These are phyloP conservation scores for Venturia canescens DNA, from an alignment of 1,140 invertebrate species.

Conservation along the genomic window DNA sequence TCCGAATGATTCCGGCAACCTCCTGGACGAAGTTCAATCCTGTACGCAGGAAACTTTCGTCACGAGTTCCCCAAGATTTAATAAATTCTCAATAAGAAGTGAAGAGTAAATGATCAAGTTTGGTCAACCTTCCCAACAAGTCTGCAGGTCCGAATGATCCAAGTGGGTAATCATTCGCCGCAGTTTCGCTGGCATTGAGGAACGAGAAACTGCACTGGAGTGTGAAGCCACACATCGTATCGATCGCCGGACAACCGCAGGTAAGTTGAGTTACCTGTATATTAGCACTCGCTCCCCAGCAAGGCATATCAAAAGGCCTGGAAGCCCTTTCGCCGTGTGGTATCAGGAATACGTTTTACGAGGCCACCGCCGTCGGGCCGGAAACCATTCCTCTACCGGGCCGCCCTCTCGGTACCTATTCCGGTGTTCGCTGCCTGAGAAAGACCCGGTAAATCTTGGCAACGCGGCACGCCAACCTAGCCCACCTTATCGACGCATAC, in stretches of 20 bases:
- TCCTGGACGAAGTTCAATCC: no score
- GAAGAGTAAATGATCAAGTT: no score
- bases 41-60: no score
- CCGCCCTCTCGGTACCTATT: conserved; percentile 67
- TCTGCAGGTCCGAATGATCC: no score
- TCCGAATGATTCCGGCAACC: no score
- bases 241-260: not conserved
- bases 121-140: no score
- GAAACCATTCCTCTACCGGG: conserved; percentile 68
- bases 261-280: not conserved
- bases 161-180: not conserved
- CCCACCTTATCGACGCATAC: conserved; percentile 30
- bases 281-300: not conserved
- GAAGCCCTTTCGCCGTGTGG: not conserved
- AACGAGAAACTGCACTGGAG: not conserved
- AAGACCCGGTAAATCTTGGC: conserved; percentile 66
- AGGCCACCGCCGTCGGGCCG: conserved; percentile 60
- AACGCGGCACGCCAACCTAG: conserved; percentile 64
- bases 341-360: conserved; percentile 48
- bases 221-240: conserved; percentile 1
- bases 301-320: not conserved
- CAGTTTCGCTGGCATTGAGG: not conserved
- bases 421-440: conserved; percentile 55
- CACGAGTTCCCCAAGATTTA: no score
- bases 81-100: no score